phyloP scores from a whole-genome alignment of 1,140 invertebrate species.

The Calliphora vicina region DNA sequence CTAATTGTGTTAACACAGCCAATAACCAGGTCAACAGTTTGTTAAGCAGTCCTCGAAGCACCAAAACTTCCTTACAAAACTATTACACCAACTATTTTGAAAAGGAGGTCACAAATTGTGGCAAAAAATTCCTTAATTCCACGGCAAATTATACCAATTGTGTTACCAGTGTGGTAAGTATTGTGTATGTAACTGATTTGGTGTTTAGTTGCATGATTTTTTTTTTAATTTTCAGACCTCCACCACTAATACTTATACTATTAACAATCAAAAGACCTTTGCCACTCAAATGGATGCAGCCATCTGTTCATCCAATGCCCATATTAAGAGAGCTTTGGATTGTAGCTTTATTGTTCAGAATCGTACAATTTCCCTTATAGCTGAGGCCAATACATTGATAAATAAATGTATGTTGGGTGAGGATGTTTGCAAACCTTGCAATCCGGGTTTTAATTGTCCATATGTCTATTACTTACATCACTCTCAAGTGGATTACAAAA shows the following conservation, averaged over 20 bases:
- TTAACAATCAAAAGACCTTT: not conserved
- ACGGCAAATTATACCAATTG: not conserved
- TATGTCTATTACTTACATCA: not conserved
- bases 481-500: not conserved
- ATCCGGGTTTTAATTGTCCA: not conserved
- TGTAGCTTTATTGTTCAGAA: not conserved
- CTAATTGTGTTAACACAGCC: slow-evolving; percentile 5
- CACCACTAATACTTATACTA: not conserved
- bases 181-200: no score
- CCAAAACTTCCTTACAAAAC: not conserved
- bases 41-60: not conserved
- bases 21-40: not conserved
- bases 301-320: not conserved
- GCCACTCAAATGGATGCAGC: not conserved
- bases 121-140: not conserved
- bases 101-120: not conserved
- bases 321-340: not conserved
- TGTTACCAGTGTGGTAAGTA: not conserved
- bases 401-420: not conserved
- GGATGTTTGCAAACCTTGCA: not conserved
- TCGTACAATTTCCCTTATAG: not conserved
- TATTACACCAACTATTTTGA: not conserved
- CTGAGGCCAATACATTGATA: not conserved
- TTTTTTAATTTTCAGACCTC: not conserved
- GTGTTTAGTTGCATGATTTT: no score